Base-by-base conservation (phyloP, 1,140 invertebrate species). In the Meloidogyne floridensis region DNA sequence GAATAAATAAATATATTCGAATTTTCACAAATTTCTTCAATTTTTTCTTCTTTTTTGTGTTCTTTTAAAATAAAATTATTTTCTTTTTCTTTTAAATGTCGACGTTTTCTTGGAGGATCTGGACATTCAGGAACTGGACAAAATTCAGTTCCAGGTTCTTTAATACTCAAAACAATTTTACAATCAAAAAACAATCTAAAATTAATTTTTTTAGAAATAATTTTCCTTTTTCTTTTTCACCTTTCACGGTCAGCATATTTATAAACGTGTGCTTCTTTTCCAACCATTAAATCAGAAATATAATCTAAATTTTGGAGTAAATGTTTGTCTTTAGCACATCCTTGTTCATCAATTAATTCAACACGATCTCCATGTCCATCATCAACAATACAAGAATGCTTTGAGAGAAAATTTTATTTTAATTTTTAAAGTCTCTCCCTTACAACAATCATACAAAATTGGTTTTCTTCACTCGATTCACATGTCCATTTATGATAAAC, bases 401-500 rank as follows among this genome's bases (percentile, higher is more conserved):
- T n/a, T 5, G 18, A 59, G 70, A 51, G n/a, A 6, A 32, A 11
- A 47, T 47, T 53, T 53, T 77, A 8, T 18, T 20, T 8, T n/a
- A 65, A 42, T 0, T 72, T 32, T 42, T 20, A 32, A 78, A 18
- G 6, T 32, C 51, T 20, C n/a, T 43, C 7, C 32, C 13, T 47
- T 15, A 79, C 77, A 54, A 89, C 88, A 47, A 87, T 75, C 88
- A 89, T 89, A 75, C 88, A 89, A 72, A 89, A 89, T 75, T 87
- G 86, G 80, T 89, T 85, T 75, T 86, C 75, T 13, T 82, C 87
- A 53, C 84, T 81, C 10, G 89, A 82, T 53, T 89, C 88, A 80
- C 88, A 89, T 20, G 89, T 89, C 88, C 88, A 89, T 82, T 89
- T 89, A 77, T 88, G 87, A 80, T 88, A 88, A 13, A 87, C 51